Evolutionary conservation across 2,797 vertebrate genomes (phyloP), one percentile per base, ranked within the genome.

Genomic region (Xiphorhynchus erythropygius): DNA sequence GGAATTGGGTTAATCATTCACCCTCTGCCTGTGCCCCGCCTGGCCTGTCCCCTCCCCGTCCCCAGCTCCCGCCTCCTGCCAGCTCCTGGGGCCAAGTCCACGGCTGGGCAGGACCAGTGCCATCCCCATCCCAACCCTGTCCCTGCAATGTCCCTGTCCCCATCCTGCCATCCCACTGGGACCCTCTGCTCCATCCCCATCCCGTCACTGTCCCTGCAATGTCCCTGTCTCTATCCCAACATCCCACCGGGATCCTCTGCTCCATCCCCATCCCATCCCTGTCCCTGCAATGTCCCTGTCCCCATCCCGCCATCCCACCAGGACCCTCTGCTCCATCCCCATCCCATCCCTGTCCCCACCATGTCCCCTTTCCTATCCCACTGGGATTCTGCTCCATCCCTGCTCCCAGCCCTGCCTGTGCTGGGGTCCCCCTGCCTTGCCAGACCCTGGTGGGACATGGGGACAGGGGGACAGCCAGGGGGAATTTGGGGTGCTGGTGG

Each of bases 1-100:
- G 2, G 50, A 8, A 15, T 17, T 3, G 0, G 41, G 87, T 96
- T 92, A 93, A 92, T 90, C 30, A 46, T 93, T 71, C 3, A 18
- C 82, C 44, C 59, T 60, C 25, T 60, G 57, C 57, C 35, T 35
- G 33, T 2, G 11, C 69, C 8, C 35, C 1, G 63, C 78, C 86
- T 9, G 2, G 8, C 59, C 68, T 11, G 32, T 49, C 62, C n/a
- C 50, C 5, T 25, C 35, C 78, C 86, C 5, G 4, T 10, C 55
- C 55, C 64, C 13, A 19, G n/a, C 62, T 32, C n/a, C 56, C 10
- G 2, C 56, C 80, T 63, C 56, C 59, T 2, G 33, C 50, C 89
- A 10, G 15, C 41, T 27, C 77, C 18, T 27, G 0, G 53, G 91
- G 27, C 86, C 93, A 94, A 96, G 95, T 93, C 89, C 91, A 16